A percentile compares a stretch with the other conserved stretches of the same genome.
These are phyloP conservation scores for Chaitophorus viminalis DNA, from an alignment of 2,888 invertebrate genomes.

Conservation along the genomic window DNA sequence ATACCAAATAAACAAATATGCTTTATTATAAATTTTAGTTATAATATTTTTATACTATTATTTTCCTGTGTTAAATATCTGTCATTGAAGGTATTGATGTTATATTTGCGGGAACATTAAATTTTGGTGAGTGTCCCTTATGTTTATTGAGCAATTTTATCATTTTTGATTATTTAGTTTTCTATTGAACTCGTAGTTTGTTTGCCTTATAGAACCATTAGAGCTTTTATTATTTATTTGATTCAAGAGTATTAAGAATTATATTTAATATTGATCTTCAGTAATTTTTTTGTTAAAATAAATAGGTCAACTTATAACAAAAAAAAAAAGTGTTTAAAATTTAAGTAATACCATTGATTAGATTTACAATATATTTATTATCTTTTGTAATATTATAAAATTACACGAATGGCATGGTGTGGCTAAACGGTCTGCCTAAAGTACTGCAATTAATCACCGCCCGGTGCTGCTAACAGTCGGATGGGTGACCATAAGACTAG, in stretches of 20 bases:
- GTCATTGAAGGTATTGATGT: constrained; percentile 61
- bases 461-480: too few species aligned
- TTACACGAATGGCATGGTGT: too few species aligned
- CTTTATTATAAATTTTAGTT: neutral
- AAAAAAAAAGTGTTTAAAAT: too few species aligned
- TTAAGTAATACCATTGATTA: too few species aligned
- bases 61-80: constrained; percentile 27
- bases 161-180: constrained; percentile 11
- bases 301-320: neutral
- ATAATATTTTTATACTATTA: neutral
- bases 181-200: neutral
- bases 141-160: constrained; percentile 28
- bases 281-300: neutral
- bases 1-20: neutral
- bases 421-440: too few species aligned
- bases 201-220: neutral
- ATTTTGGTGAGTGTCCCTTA: constrained; percentile 60
- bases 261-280: neutral
- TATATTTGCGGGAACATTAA: constrained; percentile 62
- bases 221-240: neutral
- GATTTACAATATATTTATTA: too few species aligned
- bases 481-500: too few species aligned
- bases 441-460: too few species aligned
- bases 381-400: too few species aligned
- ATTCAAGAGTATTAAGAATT: neutral